Evolutionary conservation across 2,113 vertebrate species (phyloP).

Genomic region (Riparia riparia): DNA sequence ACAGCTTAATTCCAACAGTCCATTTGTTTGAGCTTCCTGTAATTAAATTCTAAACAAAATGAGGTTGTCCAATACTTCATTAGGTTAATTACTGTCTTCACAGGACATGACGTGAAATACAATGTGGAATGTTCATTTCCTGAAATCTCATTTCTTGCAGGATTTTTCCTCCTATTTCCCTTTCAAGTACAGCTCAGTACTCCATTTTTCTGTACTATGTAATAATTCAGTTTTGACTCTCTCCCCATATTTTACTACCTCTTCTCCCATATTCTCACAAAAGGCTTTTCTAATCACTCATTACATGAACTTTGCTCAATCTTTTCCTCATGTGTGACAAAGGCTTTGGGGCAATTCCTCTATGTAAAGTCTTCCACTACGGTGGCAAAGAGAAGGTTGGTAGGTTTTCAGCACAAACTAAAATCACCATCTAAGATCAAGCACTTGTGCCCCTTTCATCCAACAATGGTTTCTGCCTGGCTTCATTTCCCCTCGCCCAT

Average conservation of each 20-base stretch:
- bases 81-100: background rate
- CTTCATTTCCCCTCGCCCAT: background rate
- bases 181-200: background rate
- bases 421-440: background rate
- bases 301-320: background rate
- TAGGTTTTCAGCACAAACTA: background rate
- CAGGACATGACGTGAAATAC: background rate
- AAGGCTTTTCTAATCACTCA: background rate
- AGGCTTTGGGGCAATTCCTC: background rate
- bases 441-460: background rate
- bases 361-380: background rate
- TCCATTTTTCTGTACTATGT: background rate
- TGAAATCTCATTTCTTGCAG: background rate
- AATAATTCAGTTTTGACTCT: background rate
- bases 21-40: background rate
- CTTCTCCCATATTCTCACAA: background rate
- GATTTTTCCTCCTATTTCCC: background rate
- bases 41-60: background rate
- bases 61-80: background rate
- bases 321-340: background rate
- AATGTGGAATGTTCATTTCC: background rate
- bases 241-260: background rate
- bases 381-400: background rate
- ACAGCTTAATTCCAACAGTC: background rate
- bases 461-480: background rate